Base-by-base conservation (phyloP, 35 echinoderm and acorn worm genomes). In the Heliocidaris erythrogramma region DNA sequence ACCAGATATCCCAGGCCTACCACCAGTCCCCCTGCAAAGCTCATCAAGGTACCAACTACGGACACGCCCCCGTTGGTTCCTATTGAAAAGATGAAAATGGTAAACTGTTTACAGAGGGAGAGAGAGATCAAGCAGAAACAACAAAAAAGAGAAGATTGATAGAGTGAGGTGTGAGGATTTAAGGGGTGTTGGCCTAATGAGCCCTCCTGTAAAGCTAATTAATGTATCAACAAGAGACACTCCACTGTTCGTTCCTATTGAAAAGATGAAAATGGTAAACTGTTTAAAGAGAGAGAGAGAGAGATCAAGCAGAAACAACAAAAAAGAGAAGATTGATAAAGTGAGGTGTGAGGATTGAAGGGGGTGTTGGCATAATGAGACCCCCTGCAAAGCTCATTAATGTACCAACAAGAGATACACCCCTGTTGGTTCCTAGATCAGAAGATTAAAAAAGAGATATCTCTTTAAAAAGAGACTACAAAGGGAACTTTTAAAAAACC, bases 31-130 rank as follows among this genome's bases (percentile, higher is more conserved):
- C 98, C 98, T 21, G 94, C 35, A 27, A 96, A 85, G 88, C 98
- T 99, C 18, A 97, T 60, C 13, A 96, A 86, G 5, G 95, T 94
- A n/a, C 98, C 98, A 14, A 97, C 89, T 0, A 97, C 9, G 18
- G 98, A 96, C 5, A 99, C 59, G 27, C 61, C 98, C 59, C 98
- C 98, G 94, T 99, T 99, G 27, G 98, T 99, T 35, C 98, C 98
- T 99, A 85, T 16, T 90, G 14, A 18, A 0, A 21, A 78, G 65
- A 78, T 78, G 7, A 78, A 78, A 78, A 18, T 0, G 24, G 27
- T 13, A 71, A 16, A 65, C 21, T 65, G 92, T 65, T 85, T 84
- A 49, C 48, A 42, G 35, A 42, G 35, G 3, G 35, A 42, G 35
- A 42, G 35, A 42, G 35, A 42, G 3, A 42, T 1, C 0, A 42